Evolutionary conservation across 2,113 vertebrate species (phyloP).

Genomic region (Passer montanus): DNA sequence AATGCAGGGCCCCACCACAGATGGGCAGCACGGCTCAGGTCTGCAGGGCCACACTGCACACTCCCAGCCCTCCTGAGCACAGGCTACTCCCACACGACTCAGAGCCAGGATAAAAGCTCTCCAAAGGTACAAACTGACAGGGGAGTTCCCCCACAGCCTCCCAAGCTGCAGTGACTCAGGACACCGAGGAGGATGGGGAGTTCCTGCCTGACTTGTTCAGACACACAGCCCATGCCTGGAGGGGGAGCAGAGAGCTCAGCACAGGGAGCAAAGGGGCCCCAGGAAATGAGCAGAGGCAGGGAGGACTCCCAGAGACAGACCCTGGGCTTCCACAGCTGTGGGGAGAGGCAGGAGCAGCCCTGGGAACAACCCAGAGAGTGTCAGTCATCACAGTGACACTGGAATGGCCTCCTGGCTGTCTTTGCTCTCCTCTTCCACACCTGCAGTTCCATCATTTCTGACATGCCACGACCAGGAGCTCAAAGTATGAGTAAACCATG

Average conservation of each 20-base stretch:
- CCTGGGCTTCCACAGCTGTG: background rate
- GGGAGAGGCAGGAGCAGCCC: background rate
- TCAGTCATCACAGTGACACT: background rate
- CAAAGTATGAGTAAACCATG: no score
- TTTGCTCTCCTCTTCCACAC: background rate
- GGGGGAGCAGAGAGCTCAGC: background rate
- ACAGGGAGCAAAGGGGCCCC: background rate
- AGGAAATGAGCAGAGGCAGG: rapidly evolving
- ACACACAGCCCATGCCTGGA: background rate
- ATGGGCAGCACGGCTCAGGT: background rate
- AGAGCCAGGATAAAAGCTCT: background rate
- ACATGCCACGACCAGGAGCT: no score
- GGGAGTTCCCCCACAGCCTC: background rate
- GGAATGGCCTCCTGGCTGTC: background rate
- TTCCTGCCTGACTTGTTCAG: background rate
- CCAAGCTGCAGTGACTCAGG: background rate
- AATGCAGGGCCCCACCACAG: rapidly evolving
- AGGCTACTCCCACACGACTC: background rate
- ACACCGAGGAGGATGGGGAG: background rate
- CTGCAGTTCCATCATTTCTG: background rate
- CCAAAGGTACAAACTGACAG: rapidly evolving
- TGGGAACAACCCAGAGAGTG: rapidly evolving
- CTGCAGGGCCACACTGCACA: rapidly evolving
- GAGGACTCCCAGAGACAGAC: background rate
- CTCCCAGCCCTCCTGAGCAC: background rate